A percentile compares a stretch with the other conserved stretches of the same genome.
phyloP scores from a whole-genome alignment of 2,113 vertebrate species.

The Eleginops maclovinus region DNA sequence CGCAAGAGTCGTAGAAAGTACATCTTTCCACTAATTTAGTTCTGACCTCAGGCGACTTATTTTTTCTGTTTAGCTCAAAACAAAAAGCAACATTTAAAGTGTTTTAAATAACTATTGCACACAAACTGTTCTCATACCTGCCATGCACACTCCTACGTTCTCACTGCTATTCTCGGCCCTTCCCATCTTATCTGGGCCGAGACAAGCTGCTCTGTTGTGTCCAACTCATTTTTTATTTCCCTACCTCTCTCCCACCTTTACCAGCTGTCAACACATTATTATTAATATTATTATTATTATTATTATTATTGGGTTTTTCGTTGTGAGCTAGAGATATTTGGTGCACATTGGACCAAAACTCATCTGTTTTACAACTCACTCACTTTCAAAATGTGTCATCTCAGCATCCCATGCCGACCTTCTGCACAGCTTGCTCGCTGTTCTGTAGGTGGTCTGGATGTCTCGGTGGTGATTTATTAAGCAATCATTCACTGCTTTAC shows the following conservation, averaged over 20 bases:
- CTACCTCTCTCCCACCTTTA: background rate
- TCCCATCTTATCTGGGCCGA: background rate
- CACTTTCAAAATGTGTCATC: conserved; percentile 10
- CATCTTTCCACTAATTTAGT: background rate
- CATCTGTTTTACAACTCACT: background rate
- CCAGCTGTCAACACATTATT: background rate
- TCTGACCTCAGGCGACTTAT: background rate
- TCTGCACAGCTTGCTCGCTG: conserved; percentile 1
- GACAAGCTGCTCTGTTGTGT: background rate
- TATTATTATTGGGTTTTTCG: background rate
- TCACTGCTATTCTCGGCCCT: conserved; percentile 18
- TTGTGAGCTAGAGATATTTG: background rate
- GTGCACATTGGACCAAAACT: background rate
- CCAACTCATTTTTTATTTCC: too few relatives aligned
- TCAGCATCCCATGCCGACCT: background rate
- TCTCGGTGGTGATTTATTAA: conserved; percentile 10
- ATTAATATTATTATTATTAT: background rate
- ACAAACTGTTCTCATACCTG: background rate
- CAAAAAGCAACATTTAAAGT: background rate
- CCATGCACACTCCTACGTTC: background rate
- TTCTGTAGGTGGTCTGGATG: conserved; percentile 3
- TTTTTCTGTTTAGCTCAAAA: background rate
- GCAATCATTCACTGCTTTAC: conserved; percentile 6
- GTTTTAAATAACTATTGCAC: background rate
- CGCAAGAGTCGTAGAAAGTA: background rate